Evolutionary conservation across 2,797 vertebrate genomes (phyloP).

Genomic region (Potorous gilbertii): DNA sequence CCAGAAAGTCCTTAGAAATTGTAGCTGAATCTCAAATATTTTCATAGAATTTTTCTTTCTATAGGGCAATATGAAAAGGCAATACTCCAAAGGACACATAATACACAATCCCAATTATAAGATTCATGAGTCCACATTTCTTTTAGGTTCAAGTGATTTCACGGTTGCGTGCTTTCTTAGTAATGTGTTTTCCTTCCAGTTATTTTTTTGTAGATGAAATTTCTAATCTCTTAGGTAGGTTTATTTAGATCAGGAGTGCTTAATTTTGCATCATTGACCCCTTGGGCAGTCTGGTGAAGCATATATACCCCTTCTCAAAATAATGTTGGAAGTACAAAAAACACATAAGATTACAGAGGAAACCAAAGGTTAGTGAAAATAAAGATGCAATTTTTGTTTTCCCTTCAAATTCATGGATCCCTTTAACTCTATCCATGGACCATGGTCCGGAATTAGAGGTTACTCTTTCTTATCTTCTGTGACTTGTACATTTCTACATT

Average conservation of each 20-base stretch:
- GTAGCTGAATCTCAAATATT: slow-evolving; percentile 29
- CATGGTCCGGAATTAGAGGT: background rate
- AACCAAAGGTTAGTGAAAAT: background rate
- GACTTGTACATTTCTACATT: background rate
- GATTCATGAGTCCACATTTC: background rate
- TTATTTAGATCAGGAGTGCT: background rate
- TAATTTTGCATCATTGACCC: background rate
- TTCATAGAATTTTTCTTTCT: background rate
- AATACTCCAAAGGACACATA: background rate
- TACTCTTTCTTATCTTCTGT: background rate
- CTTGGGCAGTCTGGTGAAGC: background rate
- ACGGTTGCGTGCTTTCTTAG: background rate
- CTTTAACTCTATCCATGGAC: background rate
- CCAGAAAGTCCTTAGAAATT: slow-evolving; percentile 26
- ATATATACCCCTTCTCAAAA: background rate
- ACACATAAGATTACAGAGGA: background rate
- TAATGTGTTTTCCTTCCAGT: background rate
- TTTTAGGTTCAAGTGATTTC: background rate
- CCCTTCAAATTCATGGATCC: background rate
- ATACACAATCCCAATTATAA: background rate
- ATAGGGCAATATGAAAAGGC: background rate
- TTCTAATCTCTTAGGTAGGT: background rate
- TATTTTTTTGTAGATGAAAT: background rate
- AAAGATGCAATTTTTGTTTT: background rate
- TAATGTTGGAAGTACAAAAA: background rate